Base-by-base conservation (phyloP, 2,888 invertebrate genomes). In the Ormyrus pomaceus region DNA sequence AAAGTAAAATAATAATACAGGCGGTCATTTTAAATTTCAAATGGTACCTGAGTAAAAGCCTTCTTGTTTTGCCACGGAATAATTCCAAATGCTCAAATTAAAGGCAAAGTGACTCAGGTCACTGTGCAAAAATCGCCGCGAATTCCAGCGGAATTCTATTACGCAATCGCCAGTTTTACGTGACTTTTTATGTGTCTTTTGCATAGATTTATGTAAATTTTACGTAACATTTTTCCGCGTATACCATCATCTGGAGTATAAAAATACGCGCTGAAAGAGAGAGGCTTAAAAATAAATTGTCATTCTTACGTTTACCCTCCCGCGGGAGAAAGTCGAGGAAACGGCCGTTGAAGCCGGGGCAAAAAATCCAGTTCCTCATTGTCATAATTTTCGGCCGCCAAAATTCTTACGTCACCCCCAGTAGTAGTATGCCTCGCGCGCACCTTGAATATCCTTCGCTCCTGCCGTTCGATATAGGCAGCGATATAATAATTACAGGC, bases 181-280 rank as follows among this genome's bases (percentile, higher is more conserved):
- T 46, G 48, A 53, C 19, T 68, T 68, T 72, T 78, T 77, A 71
- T 46, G 59, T n/a, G 19, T 55, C 55, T 73, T 68, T 78, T 53
- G 61, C 68, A 68, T 61, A 34, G 62, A 74, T 73, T 79, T 79
- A 79, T 79, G 73, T 79, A 79, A 79, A 73, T 69, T 79, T 74
- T 79, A 74, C 69, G 19, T 73, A 73, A 79, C 46, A 53, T 69
- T 74, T 73, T 79, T 74, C 73, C 64, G 58, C 66, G 66, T 61
- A 62, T 7, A 51, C n/a, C 58, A 61, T 34, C 59, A 11, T 34
- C 53, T 11, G n/a, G n/a, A 11, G 10, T 6, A 61, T 53, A 55
- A 78, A 55, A 59, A 61, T 66, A 10, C 19, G n/a, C 46, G 45
- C 34, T 4, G 34, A 19, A 19, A 4, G 34, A 34, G 34, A 34